Evolutionary conservation across 2,113 vertebrate species (phyloP).

Genomic region (Sterrhoptilus dennistouni): DNA sequence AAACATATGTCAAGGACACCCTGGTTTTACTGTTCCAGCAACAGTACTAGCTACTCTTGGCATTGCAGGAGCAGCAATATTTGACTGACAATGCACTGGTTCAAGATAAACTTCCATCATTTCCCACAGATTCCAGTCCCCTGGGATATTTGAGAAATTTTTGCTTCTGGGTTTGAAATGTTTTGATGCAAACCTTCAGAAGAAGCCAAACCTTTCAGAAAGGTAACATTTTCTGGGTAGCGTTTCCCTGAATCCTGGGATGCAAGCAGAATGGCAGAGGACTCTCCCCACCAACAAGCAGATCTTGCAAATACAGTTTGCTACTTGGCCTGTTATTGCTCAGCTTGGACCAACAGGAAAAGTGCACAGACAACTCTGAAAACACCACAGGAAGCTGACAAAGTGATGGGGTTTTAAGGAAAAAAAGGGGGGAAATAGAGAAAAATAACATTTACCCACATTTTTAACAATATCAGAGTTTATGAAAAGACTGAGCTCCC

Average conservation of each 20-base stretch:
- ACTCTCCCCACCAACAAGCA: background rate
- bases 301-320: background rate
- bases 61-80: background rate
- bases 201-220: background rate
- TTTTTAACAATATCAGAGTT: background rate
- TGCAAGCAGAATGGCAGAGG: background rate
- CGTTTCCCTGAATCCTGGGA: background rate
- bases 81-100: too few relatives aligned
- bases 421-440: accelerated
- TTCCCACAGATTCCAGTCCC: background rate
- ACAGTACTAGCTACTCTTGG: background rate
- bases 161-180: background rate
- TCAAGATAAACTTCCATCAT: background rate
- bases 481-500: background rate
- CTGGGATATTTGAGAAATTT: background rate
- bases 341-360: background rate
- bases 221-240: background rate
- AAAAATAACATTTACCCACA: background rate
- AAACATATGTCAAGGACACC: background rate
- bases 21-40: background rate
- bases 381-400: background rate
- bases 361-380: background rate
- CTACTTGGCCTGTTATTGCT: background rate
- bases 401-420: background rate
- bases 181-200: background rate